A percentile compares a stretch with the other conserved stretches of the same genome.
Evolutionary conservation across 2,888 invertebrate genomes (phyloP).

Genomic region (Ectobius pallidus): DNA sequence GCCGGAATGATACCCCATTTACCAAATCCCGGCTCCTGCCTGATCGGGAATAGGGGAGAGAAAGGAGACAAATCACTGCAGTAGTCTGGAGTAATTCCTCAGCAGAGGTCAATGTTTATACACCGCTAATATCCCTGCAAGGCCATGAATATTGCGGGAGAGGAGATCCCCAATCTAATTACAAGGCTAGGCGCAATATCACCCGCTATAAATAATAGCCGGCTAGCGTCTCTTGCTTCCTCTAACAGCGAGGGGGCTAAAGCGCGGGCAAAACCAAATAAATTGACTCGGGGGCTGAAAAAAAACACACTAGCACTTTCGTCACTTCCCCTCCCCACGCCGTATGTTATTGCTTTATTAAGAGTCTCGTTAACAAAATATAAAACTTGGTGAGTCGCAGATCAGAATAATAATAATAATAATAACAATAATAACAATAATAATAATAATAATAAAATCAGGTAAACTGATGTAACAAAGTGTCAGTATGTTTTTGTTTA

Average conservation of each 20-base stretch:
- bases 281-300: constrained; percentile 14
- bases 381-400: too few species aligned
- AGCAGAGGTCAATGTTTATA: constrained; percentile 35
- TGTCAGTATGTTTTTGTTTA: too few species aligned
- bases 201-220: constrained; percentile 43
- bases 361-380: too few species aligned
- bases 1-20: constrained; percentile 53
- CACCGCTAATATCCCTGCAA: constrained; percentile 48
- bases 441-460: too few species aligned
- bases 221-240: neutral
- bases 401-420: too few species aligned
- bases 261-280: neutral
- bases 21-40: constrained; percentile 50
- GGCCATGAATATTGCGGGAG: constrained; percentile 40
- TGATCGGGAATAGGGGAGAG: constrained; percentile 2
- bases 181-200: constrained; percentile 43
- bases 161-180: constrained; percentile 47
- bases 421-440: too few species aligned
- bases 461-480: too few species aligned
- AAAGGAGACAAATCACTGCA: constrained; percentile 43
- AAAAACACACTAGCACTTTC: neutral
- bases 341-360: too few species aligned
- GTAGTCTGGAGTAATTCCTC: constrained; percentile 37
- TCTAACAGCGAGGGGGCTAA: neutral
- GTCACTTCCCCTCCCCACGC: constrained; percentile 1